These are phyloP conservation scores for Panopea generosa DNA, from an alignment of 2,888 invertebrate genomes.

Conservation along the genomic window DNA sequence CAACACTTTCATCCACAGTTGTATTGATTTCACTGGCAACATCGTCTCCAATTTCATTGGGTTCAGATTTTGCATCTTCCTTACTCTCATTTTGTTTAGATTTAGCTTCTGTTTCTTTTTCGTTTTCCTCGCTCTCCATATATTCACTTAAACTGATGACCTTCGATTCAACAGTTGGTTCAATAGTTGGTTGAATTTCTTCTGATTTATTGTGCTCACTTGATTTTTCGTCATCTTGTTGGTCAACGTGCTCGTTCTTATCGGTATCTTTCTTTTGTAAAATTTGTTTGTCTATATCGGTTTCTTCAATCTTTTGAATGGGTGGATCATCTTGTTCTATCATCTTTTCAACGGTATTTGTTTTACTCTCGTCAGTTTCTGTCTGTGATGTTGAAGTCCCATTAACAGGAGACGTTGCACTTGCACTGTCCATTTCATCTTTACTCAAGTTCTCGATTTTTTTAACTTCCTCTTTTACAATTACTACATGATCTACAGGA, in stretches of 20 bases:
- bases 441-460: constrained; percentile 39
- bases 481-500: constrained; percentile 36
- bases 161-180: not conserved
- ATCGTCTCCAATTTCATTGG: not conserved
- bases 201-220: too few species aligned
- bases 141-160: not conserved
- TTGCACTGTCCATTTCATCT: not conserved
- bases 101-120: not conserved
- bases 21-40: not conserved
- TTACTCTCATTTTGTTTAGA: not conserved
- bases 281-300: not conserved
- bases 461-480: constrained; percentile 48
- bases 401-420: too few species aligned
- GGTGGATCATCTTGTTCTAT: not conserved
- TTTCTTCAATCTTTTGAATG: not conserved
- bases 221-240: too few species aligned
- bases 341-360: not conserved
- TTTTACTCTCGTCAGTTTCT: not conserved
- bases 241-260: too few species aligned
- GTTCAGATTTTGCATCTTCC: not conserved
- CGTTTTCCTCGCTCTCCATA: not conserved
- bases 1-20: not conserved
- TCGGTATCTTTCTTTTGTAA: not conserved
- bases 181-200: not conserved
- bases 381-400: not conserved